Conservation (phyloP, 2,797 vertebrate genomes). For the Bradypodion pumilum region DNA sequence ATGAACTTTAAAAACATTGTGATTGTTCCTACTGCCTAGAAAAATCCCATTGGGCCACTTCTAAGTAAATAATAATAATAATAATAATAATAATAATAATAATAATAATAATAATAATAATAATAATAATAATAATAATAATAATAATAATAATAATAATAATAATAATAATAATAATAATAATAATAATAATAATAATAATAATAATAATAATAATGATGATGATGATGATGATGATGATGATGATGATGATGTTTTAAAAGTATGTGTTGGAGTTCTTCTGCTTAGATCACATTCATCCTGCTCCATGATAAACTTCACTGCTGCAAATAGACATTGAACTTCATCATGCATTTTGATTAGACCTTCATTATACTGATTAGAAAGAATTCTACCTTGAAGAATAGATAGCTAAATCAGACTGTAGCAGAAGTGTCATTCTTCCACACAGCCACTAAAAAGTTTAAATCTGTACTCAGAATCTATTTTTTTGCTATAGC, state of each 20-base stretch:
- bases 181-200: no score
- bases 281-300: conserved; percentile 19
- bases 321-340: conserved; percentile 27
- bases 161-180: no score
- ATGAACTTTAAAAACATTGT: neutral
- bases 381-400: neutral
- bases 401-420: conserved; percentile 17
- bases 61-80: conserved; percentile 11
- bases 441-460: conserved; percentile 16
- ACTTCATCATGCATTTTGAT: conserved; percentile 34
- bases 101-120: no score
- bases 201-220: no score
- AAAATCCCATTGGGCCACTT: conserved; percentile 30
- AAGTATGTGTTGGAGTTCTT: conserved; percentile 14
- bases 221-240: no score
- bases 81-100: no score
- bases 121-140: no score
- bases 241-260: no score
- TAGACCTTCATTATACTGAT: conserved; percentile 25
- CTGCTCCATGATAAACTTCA: conserved; percentile 34
- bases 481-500: conserved; percentile 21
- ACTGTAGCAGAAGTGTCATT: conserved; percentile 25
- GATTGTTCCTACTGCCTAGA: conserved; percentile 37
- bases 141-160: no score
- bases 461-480: conserved; percentile 32